Conservation (phyloP, 2,888 invertebrate species). For the Chrysolina haemoptera region DNA sequence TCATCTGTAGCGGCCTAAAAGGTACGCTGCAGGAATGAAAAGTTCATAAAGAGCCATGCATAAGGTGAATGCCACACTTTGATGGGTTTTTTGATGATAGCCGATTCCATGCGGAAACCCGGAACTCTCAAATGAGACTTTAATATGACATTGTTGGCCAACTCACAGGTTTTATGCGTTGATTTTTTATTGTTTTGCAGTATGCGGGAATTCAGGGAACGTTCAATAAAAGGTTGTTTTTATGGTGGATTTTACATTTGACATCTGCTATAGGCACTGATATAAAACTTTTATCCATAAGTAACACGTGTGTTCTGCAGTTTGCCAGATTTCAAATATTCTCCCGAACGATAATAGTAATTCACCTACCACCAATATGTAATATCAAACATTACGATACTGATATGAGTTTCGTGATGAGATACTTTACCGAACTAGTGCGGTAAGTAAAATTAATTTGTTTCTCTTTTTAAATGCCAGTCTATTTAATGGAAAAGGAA, state of each 20-base stretch:
- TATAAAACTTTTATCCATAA: not conserved
- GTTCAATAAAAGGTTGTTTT: not conserved
- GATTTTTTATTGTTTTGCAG: conserved; percentile 1
- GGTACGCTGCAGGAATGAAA: not conserved
- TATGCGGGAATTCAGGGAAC: not conserved
- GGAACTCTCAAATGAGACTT: not conserved
- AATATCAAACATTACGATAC: too few species aligned
- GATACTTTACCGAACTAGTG: too few species aligned
- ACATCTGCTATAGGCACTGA: not conserved
- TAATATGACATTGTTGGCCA: not conserved
- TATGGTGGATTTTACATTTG: not conserved
- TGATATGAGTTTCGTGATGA: too few species aligned
- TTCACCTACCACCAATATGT: too few species aligned
- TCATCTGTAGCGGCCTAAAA: not conserved
- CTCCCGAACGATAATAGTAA: too few species aligned
- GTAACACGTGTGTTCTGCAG: not conserved
- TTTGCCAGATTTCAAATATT: not conserved
- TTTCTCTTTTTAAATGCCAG: too few species aligned
- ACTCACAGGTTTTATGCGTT: conserved; percentile 4
- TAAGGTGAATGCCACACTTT: not conserved
- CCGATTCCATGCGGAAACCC: not conserved
- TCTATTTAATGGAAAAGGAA: too few species aligned
- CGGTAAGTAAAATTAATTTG: too few species aligned
- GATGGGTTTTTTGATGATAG: not conserved
- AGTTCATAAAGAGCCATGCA: not conserved